Base-by-base conservation (phyloP, 2,888 invertebrate genomes). In the Choristoneura rosaceana region DNA sequence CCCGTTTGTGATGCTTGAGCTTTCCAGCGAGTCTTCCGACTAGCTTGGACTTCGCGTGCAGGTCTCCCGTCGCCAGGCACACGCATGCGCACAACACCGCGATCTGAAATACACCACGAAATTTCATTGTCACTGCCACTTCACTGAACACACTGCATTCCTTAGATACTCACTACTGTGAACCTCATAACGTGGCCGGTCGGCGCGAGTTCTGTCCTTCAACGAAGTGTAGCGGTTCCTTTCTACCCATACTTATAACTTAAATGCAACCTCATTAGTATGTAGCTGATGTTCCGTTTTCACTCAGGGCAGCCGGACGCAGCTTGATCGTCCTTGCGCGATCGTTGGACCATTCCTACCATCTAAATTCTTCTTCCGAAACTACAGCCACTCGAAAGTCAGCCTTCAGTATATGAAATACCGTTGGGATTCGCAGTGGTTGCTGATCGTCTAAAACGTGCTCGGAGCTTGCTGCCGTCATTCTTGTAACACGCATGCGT, bases 241-340 rank as follows among this genome's bases (percentile, higher is more conserved):
- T 70, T 74, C 77, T 85, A 91, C 92, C 87, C 81, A 90, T 93
- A 93, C 91, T 93, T 93, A 93, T 93, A 93, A 93, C 91, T 85
- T 93, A 88, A 77, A 86, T 79, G 71, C 66, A 41, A 59, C 65
- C 74, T 17, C 75, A 92, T 93, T 91, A 89, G 91, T 92, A 93
- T 93, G 93, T 88, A 88, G 79, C 87, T 78, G 59, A 80, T 87
- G 90, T 87, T 74, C 76, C 76, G 80, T 84, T 93, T 93, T 93
- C 93, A 90, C 93, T 89, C 77, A 83, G 82, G 86, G 86, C 79
- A 84, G 86, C 88, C 91, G 91, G 89, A 89, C 91, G 83, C 85
- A 78, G 79, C 81, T 76, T 75, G 80, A 74, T 83, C 83, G 85
- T 87, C 90, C 87, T 88, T 86, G 86, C 87, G 84, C 82, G 84